Percentiles rank a stretch among this genome's conserved stretches.
Evolutionary conservation across 2,113 vertebrate species (phyloP).

Genomic region (Cavia aperea): DNA sequence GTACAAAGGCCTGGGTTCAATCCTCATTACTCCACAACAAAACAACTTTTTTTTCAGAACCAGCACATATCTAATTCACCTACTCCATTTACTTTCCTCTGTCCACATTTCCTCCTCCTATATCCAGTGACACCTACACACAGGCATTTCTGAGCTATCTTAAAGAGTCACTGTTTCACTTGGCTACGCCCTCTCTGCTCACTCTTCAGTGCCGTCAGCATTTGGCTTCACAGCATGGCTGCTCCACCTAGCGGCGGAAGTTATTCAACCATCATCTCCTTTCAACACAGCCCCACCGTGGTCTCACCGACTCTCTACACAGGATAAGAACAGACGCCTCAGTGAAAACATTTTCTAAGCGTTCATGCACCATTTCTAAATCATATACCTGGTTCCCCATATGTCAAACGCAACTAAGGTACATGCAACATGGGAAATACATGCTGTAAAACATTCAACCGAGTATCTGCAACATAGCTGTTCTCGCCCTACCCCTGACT

Average conservation of each 20-base stretch:
- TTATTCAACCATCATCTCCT: not conserved
- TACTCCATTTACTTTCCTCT: not conserved
- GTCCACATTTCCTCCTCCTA: not conserved
- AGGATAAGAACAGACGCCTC: not conserved
- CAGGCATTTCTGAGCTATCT: constrained; percentile 8
- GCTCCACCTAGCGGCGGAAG: constrained; percentile 33
- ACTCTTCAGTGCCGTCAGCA: not conserved
- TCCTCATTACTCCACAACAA: not conserved
- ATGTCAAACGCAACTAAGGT: not conserved
- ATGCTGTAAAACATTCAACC: not conserved
- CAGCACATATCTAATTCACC: not conserved
- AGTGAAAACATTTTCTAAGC: not conserved
- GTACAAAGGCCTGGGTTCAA: not conserved
- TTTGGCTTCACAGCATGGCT: not conserved
- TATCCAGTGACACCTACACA: not conserved
- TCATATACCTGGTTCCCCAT: not conserved
- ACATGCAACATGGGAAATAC: not conserved
- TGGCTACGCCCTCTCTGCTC: not conserved
- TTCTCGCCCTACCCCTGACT: not conserved
- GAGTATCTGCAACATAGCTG: not conserved
- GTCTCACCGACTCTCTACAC: not conserved
- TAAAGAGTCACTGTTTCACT: not conserved
- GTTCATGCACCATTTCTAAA: not conserved
- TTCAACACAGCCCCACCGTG: not conserved
- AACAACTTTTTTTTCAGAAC: not conserved